Conservation (phyloP, 2,888 invertebrate species). For the Leptinotarsa haldemani region DNA sequence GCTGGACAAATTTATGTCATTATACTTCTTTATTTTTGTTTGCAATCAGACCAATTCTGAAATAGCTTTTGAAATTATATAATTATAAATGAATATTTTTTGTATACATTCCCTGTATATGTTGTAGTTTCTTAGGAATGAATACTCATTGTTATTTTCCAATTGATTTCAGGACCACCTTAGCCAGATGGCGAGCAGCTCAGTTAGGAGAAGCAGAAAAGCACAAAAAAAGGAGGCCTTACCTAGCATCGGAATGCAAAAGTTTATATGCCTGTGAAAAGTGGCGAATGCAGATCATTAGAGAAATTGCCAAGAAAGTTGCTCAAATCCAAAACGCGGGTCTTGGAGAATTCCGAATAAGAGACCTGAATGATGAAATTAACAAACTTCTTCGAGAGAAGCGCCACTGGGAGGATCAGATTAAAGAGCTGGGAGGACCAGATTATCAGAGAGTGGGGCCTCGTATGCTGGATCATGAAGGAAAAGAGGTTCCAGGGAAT, state of each 20-base stretch:
- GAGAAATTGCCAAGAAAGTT: slow-evolving; percentile 98
- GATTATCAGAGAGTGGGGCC: slow-evolving; percentile 93
- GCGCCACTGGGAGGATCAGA: slow-evolving; percentile 97
- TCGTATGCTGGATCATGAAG: slow-evolving; percentile 92
- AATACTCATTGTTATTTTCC: not conserved
- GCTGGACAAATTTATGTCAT: too few relatives aligned
- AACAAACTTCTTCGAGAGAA: slow-evolving; percentile 97
- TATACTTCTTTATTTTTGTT: too few relatives aligned
- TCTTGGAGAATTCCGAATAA: slow-evolving; percentile 97
- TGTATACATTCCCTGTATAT: too few relatives aligned
- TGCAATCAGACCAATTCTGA: too few relatives aligned
- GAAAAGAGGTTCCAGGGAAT: slow-evolving; percentile 95
- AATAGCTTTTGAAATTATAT: too few relatives aligned
- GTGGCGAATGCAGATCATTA: slow-evolving; percentile 95
- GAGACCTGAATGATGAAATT: slow-evolving; percentile 99
- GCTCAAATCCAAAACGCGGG: slow-evolving; percentile 99
- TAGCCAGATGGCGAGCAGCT: slow-evolving; percentile 98
- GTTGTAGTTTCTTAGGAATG: too few relatives aligned
- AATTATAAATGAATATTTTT: too few relatives aligned
- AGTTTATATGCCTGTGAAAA: slow-evolving; percentile 93
- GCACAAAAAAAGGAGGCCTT: slow-evolving; percentile 89
- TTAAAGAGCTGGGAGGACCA: slow-evolving; percentile 93
- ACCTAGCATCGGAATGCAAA: slow-evolving; percentile 94
- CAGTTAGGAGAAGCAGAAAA: slow-evolving; percentile 90
- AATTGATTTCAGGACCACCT: slow-evolving; percentile 83